Evolutionary conservation across 1,140 invertebrate species (phyloP), one percentile per base, ranked within the genome.

Genomic region (Drosophila funebris): DNA sequence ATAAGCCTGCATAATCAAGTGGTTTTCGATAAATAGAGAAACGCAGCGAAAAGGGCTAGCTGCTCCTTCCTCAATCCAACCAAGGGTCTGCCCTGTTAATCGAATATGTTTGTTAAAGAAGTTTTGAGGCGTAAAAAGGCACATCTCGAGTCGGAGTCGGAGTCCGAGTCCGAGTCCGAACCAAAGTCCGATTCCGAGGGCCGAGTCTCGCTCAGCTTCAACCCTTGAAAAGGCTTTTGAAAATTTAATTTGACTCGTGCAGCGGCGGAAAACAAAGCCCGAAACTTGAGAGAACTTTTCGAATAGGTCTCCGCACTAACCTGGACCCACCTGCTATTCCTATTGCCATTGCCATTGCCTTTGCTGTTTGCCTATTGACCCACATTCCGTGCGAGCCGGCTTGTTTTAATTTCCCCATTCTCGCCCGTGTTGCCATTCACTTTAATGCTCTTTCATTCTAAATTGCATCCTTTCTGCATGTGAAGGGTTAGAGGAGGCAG

Each of bases 1-100:
- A 77, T 89, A 90, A 89, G 76, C 84, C 84, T 89, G 84, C 84
- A 89, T 89, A 89, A 89, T 89, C 84, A 89, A 89, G 84, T 84
- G 84, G 85, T 89, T 84, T 89, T 80, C 84, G 77, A 89, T 89
- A 89, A 89, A 89, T 89, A 89, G 85, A 78, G 75, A 84, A 78
- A 56, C 54, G 60, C 67, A 64, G 27, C 36, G 39, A 69, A 76
- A 76, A 62, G 31, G 67, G 16, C 46, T 57, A 36, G 16, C 50
- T 24, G 27, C 48, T 13, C 16, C 9, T 20, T 11, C 29, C 33
- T 13, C 48, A 22, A 22, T 14, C 7, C 13, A 48, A 24, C 57
- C 33, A 58, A 52, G 13, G 64, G 73, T 44, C 2, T 20, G 44
- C 41, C 75, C 67, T 88, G 83, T 89, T 83, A 89, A 87, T 87